A percentile compares a stretch with the other conserved stretches of the same genome.
These are phyloP conservation scores for Solenodon paradoxus DNA, from an alignment of 2,113 vertebrate species.

Conservation along the genomic window DNA sequence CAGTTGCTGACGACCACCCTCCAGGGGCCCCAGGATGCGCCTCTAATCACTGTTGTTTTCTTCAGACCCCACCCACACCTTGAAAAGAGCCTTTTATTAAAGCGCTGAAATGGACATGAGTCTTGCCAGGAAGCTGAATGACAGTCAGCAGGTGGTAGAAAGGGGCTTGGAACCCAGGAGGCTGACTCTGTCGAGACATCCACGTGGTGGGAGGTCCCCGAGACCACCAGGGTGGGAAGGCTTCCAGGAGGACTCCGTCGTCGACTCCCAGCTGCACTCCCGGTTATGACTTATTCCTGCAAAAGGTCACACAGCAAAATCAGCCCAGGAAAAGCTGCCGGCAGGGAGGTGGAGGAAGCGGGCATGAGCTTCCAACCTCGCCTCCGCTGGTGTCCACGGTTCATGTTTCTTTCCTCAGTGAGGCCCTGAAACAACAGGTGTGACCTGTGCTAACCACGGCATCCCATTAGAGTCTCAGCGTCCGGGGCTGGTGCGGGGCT, in stretches of 20 bases:
- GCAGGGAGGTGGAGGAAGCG: not conserved
- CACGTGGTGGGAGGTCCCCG: rapidly evolving
- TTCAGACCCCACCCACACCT: not conserved
- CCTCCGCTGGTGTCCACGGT: not conserved
- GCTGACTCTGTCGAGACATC: not conserved
- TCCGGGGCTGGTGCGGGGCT: too few species aligned
- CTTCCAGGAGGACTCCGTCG: not conserved
- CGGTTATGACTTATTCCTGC: not conserved
- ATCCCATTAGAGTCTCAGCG: not conserved
- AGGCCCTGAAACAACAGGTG: rapidly evolving
- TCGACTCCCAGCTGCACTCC: rapidly evolving
- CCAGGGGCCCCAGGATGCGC: rapidly evolving
- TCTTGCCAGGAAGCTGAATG: not conserved
- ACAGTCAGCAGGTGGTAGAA: not conserved
- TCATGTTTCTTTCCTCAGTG: rapidly evolving
- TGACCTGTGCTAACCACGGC: not conserved
- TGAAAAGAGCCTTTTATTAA: not conserved
- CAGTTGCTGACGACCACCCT: not conserved
- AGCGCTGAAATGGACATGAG: not conserved
- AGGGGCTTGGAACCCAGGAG: not conserved
- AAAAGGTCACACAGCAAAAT: not conserved
- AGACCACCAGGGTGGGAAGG: not conserved
- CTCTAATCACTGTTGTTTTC: rapidly evolving
- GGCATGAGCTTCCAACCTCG: not conserved
- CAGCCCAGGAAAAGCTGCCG: not conserved